Percentiles rank a stretch among this genome's conserved stretches.
phyloP scores from a whole-genome alignment of 2,888 invertebrate species.

The Andrena praecox region DNA sequence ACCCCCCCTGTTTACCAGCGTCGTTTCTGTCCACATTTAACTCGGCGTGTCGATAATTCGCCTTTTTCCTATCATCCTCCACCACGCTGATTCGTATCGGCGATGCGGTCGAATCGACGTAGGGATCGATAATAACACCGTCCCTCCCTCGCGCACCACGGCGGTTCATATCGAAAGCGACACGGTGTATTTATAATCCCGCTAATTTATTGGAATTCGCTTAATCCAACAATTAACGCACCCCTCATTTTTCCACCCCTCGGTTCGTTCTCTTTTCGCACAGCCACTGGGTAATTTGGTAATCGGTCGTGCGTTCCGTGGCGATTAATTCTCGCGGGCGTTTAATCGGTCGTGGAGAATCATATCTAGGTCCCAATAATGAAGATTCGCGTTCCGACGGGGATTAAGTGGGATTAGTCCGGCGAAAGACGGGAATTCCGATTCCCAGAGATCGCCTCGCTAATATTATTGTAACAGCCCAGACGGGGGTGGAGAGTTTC shows the following conservation, averaged over 20 bases:
- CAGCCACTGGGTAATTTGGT: constrained; percentile 20
- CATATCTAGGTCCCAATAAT: constrained; percentile 9
- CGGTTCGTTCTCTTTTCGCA: background rate
- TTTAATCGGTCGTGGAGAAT: constrained; percentile 21
- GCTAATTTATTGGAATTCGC: constrained; percentile 55
- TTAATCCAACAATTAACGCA: constrained; percentile 45
- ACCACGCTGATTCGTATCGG: constrained; percentile 10
- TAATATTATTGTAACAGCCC: background rate
- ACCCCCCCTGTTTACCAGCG: constrained; percentile 31
- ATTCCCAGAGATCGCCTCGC: background rate
- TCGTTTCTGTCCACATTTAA: constrained; percentile 35
- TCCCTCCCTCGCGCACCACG: background rate
- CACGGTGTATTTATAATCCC: constrained; percentile 39
- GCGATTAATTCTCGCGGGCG: constrained; percentile 23
- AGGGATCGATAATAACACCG: constrained; percentile 23
- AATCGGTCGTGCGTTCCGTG: background rate
- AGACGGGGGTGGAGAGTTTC: background rate
- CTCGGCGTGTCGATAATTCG: constrained; percentile 20
- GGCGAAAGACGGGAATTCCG: background rate
- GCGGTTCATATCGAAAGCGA: constrained; percentile 12
- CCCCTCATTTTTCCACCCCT: background rate
- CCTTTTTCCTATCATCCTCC: constrained; percentile 42
- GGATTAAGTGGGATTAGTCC: background rate
- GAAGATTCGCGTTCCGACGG: background rate
- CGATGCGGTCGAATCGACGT: constrained; percentile 6